Evolutionary conservation across 2,888 invertebrate genomes (phyloP).

Genomic region (Harmothoe impar): DNA sequence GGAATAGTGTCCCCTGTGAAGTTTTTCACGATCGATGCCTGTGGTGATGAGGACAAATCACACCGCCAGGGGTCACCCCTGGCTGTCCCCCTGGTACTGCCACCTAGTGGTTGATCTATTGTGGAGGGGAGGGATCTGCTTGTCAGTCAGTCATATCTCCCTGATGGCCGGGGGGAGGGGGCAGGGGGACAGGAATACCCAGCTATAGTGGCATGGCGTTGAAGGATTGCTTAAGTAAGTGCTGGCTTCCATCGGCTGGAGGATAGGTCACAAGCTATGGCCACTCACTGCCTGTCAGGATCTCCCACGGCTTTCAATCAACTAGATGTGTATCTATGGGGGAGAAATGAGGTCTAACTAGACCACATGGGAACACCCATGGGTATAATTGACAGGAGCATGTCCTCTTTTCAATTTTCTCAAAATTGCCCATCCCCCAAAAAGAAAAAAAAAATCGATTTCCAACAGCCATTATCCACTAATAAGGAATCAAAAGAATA

Average conservation of each 20-base stretch:
- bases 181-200: neutral
- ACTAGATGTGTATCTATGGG: too few species aligned
- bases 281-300: too few species aligned
- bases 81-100: neutral
- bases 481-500: too few species aligned
- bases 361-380: too few species aligned
- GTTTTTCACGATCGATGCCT: conserved; percentile 30
- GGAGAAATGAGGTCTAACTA: too few species aligned
- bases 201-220: neutral
- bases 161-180: neutral
- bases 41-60: conserved; percentile 29
- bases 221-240: conserved; percentile 14
- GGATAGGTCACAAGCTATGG: neutral
- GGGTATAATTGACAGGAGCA: too few species aligned
- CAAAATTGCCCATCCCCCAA: too few species aligned
- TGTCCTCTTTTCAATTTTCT: too few species aligned
- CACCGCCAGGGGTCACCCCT: neutral
- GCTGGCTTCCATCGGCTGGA: neutral
- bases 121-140: neutral
- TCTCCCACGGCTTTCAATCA: too few species aligned
- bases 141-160: conserved; percentile 11
- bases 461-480: too few species aligned
- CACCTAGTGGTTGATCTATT: neutral
- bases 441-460: too few species aligned
- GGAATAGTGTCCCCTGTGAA: conserved; percentile 30